Evolutionary conservation across 1,140 invertebrate genomes (phyloP), one percentile per base, ranked within the genome.

Genomic region (Drosophila varians): DNA sequence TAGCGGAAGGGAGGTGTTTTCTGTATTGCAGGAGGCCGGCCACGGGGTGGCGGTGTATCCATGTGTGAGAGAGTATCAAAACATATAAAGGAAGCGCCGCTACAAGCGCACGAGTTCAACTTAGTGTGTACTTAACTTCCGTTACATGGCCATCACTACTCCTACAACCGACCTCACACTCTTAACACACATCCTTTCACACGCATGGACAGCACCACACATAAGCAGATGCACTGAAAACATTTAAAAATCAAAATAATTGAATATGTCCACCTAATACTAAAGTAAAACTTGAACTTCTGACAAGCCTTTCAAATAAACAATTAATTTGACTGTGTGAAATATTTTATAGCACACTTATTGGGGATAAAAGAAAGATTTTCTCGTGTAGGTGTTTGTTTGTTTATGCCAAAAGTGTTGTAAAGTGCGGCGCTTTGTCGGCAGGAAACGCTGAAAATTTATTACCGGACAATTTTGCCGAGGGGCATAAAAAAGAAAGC

Each of bases 91-190:
- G 82, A 86, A 86, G 74, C 73, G 58, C 45, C 56, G 77, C 68
- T 87, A 87, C 83, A 87, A 86, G 82, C 82, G 77, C 82, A 86
- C 77, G 82, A 88, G 83, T 76, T 86, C 83, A 86, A 86, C 83
- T 86, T 87, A 86, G 82, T 86, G 83, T 86, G 82, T 88, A 86
- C 82, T 86, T 86, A 87, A 86, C 82, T 88, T 86, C 83, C 82
- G 82, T 82, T 86, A 87, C 80, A 86, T 87, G 80, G 82, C 74
- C 53, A 28, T 57, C 56, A 52, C 52, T 54, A 65, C 47, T 57
- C 66, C 56, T 49, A 21, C 49, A 58, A 68, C 49, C 43, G 38
- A 26, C 40, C 40, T 14, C 26, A 58, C 64, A 34, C 57, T 5
- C 21, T 14, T 21, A 31, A 34, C 65, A 52, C 25, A 23, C 51